Conservation (phyloP, 2,888 invertebrate genomes). For the Synanthedon vespiformis region DNA sequence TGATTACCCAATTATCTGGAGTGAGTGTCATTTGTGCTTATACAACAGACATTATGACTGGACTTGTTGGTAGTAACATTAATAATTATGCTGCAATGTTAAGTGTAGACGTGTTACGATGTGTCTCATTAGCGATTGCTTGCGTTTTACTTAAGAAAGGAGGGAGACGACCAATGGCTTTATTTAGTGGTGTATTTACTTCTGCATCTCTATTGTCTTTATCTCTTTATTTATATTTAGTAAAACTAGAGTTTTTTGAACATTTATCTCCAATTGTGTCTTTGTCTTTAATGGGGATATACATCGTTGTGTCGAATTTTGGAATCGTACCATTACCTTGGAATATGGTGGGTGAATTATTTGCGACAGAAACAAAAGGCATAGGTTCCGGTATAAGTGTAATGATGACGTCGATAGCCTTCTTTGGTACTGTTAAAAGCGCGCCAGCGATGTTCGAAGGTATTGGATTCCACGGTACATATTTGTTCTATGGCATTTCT, state of each 20-base stretch:
- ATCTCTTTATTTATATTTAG: constrained; percentile 56
- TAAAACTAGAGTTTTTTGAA: constrained; percentile 25
- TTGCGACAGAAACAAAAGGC: constrained; percentile 74
- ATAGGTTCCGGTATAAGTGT: constrained; percentile 77
- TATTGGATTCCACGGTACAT: constrained; percentile 72
- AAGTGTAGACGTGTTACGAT: constrained; percentile 73
- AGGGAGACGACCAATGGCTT: constrained; percentile 73
- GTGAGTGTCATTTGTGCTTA: constrained; percentile 80
- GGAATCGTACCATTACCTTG: constrained; percentile 78
- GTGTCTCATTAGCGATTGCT: constrained; percentile 70
- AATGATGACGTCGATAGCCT: constrained; percentile 74
- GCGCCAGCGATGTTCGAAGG: constrained; percentile 71
- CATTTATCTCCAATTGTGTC: constrained; percentile 44
- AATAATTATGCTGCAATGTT: constrained; percentile 75
- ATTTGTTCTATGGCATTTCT: constrained; percentile 72
- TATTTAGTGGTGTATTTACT: constrained; percentile 74
- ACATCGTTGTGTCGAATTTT: constrained; percentile 70
- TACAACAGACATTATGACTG: constrained; percentile 74
- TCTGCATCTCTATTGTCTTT: constrained; percentile 67
- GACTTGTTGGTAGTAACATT: constrained; percentile 60
- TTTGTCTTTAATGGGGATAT: constrained; percentile 65
- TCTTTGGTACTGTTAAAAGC: constrained; percentile 76
- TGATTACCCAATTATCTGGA: constrained; percentile 77
- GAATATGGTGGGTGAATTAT: constrained; percentile 81
- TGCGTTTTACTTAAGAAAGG: constrained; percentile 71